Evolutionary conservation across 2,113 vertebrate genomes (phyloP).

Genomic region (Nibea albiflora): DNA sequence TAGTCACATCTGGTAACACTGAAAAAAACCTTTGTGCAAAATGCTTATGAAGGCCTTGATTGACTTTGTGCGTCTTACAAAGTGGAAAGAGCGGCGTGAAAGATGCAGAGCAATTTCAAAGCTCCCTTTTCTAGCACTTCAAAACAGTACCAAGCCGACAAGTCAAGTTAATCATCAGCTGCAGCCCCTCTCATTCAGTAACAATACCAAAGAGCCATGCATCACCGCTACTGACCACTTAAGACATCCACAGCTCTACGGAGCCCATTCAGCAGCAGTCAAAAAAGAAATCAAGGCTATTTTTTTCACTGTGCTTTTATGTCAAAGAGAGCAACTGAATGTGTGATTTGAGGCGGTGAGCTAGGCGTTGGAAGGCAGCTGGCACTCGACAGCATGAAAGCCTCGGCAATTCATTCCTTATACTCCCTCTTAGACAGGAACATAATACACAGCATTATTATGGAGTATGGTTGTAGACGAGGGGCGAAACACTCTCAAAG

Average conservation of each 20-base stretch:
- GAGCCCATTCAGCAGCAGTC: constrained; percentile 71
- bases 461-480: constrained; percentile 68
- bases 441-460: constrained; percentile 74
- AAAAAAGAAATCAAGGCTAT: constrained; percentile 82
- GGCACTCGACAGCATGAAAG: constrained; percentile 79
- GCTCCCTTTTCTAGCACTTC: constrained; percentile 66
- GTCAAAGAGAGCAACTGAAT: constrained; percentile 75
- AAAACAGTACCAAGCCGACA: constrained; percentile 66
- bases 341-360: constrained; percentile 72
- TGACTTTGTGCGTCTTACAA: constrained; percentile 67
- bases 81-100: constrained; percentile 56
- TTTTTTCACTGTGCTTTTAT: constrained; percentile 80
- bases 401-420: constrained; percentile 71
- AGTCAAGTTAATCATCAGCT: constrained; percentile 77
- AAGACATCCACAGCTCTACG: constrained; percentile 76
- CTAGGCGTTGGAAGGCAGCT: constrained; percentile 79
- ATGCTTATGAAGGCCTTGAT: constrained; percentile 70
- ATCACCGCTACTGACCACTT: constrained; percentile 75
- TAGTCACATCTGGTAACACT: constrained; percentile 74
- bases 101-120: constrained; percentile 67
- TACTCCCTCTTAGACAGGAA: constrained; percentile 68
- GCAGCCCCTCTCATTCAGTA: constrained; percentile 73
- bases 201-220: constrained; percentile 75
- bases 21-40: constrained; percentile 69
- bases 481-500: constrained; percentile 73